phyloP scores from a whole-genome alignment of 2,113 vertebrate genomes.

The Muntiacus reevesi region DNA sequence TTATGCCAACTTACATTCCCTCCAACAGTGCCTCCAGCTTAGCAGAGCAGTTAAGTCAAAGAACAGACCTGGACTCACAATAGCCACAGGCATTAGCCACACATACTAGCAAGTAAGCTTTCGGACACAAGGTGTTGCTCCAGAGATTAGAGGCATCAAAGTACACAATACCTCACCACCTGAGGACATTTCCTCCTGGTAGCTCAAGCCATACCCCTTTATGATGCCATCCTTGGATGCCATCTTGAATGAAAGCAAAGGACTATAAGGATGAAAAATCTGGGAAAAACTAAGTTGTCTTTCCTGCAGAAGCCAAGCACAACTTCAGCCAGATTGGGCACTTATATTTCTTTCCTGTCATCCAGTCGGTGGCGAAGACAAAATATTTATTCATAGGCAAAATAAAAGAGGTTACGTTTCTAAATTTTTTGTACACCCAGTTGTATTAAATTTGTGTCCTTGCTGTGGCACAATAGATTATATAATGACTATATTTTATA shows the following conservation, averaged over 20 bases:
- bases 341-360: not conserved
- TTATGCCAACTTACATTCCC: not conserved
- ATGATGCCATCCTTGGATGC: not conserved
- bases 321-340: not conserved
- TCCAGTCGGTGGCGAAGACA: not conserved
- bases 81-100: not conserved
- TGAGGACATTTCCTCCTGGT: not conserved
- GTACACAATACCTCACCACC: not conserved
- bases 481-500: constrained; percentile 12
- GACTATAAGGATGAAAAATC: not conserved
- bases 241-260: not conserved
- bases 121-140: not conserved
- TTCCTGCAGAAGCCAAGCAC: not conserved
- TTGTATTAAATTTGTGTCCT: not conserved
- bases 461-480: not conserved
- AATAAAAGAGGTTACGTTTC: not conserved
- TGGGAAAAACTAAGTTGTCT: not conserved
- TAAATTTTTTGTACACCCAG: constrained; percentile 3
- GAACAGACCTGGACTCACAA: not conserved
- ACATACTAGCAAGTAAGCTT: not conserved
- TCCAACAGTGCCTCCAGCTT: not conserved
- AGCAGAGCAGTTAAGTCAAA: not conserved
- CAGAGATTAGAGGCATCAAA: not conserved
- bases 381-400: not conserved
- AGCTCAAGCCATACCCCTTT: not conserved